Evolutionary conservation across 2,797 vertebrate species (phyloP), one percentile per base, ranked within the genome.

Genomic region (Silurus lanzhouensis): DNA sequence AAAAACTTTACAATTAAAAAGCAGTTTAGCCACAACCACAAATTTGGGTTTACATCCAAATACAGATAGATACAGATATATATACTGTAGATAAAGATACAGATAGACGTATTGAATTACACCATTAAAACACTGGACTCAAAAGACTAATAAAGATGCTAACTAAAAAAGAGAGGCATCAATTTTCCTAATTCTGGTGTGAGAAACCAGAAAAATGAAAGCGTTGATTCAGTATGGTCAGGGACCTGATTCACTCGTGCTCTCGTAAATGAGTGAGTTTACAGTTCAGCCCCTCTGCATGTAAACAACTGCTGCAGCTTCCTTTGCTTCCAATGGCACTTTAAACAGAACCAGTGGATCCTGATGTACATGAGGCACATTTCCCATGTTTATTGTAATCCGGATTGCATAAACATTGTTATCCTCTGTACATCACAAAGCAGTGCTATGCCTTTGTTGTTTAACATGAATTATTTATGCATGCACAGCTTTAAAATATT

Each of bases 401-500:
- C 90, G 91, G 72, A 91, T 90, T 89, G 90, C 89, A 88, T 95
- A 95, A 96, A 95, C 93, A 95, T 94, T 94, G 94, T 94, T 92
- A 92, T 92, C 92, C 88, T 93, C 89, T 81, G 88, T 87, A 88
- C 76, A 86, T 88, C 84, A 84, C 63, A 88, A 88, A 87, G 90
- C 90, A 89, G 85, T 86, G 88, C 85, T 83, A 90, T 92, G 91
- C 91, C 66, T 93, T 90, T 89, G 85, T 89, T 92, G 91, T 93
- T 93, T 91, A 92, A 91, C 91, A 93, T 91, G 91, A 93, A 95
- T 95, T 94, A 94, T 94, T 94, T 93, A 93, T 93, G 91, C 89
- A 86, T 90, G 91, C 90, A 88, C 90, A 90, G 92, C 92, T 89
- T 93, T 93, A 92, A 93, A 95, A 95, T 95, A 92, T 95, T 95